A percentile compares a stretch with the other conserved stretches of the same genome.
Evolutionary conservation across 2,797 vertebrate genomes (phyloP).

Genomic region (Eulemur coronatus): DNA sequence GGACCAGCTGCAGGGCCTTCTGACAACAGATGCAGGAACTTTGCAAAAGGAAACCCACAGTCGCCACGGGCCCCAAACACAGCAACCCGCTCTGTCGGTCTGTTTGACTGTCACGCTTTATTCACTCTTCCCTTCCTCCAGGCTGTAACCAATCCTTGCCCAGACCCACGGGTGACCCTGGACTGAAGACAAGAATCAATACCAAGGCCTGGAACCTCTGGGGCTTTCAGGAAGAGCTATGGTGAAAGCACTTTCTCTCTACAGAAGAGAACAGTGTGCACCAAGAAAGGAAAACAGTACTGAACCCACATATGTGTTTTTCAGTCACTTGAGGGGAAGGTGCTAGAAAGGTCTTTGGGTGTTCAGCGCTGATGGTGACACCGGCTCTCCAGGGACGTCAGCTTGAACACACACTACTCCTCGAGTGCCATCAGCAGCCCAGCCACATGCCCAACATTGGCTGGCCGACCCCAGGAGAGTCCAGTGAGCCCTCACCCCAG

Average conservation of each 20-base stretch:
- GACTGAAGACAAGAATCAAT: neutral
- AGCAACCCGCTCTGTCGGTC: neutral
- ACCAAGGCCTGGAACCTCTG: neutral
- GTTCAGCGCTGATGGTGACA: neutral
- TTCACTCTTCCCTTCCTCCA: neutral
- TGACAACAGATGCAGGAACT: slow-evolving; percentile 27
- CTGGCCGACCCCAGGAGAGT: neutral
- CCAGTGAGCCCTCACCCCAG: neutral
- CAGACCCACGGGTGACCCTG: neutral
- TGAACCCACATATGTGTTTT: neutral
- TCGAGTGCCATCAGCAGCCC: neutral
- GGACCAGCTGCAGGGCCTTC: slow-evolving; percentile 8
- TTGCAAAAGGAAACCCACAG: slow-evolving; percentile 68
- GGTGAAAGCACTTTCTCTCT: neutral
- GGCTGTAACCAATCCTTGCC: neutral
- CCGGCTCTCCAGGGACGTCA: neutral
- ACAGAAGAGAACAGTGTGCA: neutral
- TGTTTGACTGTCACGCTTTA: neutral
- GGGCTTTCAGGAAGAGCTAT: neutral
- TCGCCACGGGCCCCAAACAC: neutral
- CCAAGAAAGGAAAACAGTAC: neutral
- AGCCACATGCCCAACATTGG: neutral
- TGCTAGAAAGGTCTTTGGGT: neutral
- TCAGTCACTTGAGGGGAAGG: neutral
- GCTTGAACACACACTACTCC: neutral